Base-by-base conservation (phyloP, 2,797 vertebrate genomes). In the Fistularia commersonii region DNA sequence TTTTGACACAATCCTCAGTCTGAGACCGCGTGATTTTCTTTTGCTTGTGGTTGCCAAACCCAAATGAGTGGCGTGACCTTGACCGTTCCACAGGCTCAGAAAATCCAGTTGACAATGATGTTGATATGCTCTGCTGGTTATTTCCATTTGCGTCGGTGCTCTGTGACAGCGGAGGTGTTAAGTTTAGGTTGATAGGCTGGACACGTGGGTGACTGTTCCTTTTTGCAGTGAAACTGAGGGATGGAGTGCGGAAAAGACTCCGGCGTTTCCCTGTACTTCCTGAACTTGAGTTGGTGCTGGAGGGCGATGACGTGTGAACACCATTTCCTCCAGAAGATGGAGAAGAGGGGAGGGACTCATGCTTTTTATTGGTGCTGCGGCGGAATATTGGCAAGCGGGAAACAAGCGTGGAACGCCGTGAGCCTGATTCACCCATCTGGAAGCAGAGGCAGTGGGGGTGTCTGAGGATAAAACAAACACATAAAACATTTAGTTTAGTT, bases 301-400 rank as follows among this genome's bases (percentile, higher is more conserved):
- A 96, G 0, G 97, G 97, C 0, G 97, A 99, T 6, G 96, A 98
- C 11, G 93, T 95, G 76, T 97, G 95, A 54, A 94, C 87, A 11
- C 94, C 95, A 69, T 92, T 86, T 1, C 92, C 89, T 0, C 91
- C 88, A 0, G 96, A 97, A 1, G 96, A 97, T 0, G 97, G 97
- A 0, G 96, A 99, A n/a, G 96, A 98, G 0, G 97, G 97, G 2
- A 98, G 92, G 0, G 96, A 98, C 7, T 97, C 95, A 65, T 94
- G 95, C 75, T 91, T 90, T 73, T 95, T 93, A 65, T 86, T 93
- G 74, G 85, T 90, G 66, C 92, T 97, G 64, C 93, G 94, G 64
- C 97, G 91, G 86, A 99, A 99, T 81, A 99, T 98, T 40, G 96
- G 97, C 87, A 99, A 88, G 61, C 95, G 93, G 80, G 97, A 99